Evolutionary conservation across 2,888 invertebrate genomes (phyloP).

Genomic region (Cephonodes hylas): DNA sequence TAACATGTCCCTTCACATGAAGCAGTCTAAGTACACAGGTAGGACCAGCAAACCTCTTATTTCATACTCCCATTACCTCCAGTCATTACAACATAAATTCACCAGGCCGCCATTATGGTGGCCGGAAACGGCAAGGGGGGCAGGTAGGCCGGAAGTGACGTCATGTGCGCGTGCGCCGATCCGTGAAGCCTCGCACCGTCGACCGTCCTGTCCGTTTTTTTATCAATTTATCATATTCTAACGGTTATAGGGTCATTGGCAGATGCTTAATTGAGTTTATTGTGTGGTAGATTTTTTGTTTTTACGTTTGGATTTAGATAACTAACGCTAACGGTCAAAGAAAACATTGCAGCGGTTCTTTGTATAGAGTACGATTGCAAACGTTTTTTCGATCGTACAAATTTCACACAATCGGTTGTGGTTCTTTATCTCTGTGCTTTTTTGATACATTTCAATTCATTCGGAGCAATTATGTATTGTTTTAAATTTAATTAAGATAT

Average conservation of each 20-base stretch:
- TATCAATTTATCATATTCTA: constrained; percentile 47
- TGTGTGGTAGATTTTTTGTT: constrained; percentile 4
- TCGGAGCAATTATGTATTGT: neutral
- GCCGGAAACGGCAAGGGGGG: constrained; percentile 44
- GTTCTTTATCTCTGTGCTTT: neutral
- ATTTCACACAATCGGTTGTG: neutral
- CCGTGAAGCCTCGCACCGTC: constrained; percentile 48
- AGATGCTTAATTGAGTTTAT: constrained; percentile 15
- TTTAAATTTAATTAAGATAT: too few species aligned
- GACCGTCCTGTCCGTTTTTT: constrained; percentile 34
- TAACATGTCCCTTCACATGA: neutral
- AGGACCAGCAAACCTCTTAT: neutral
- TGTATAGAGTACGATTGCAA: neutral
- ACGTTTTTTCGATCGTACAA: neutral
- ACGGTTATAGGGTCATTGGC: constrained; percentile 36
- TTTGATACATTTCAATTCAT: neutral
- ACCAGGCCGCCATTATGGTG: constrained; percentile 15
- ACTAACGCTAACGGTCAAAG: constrained; percentile 1
- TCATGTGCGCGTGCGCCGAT: constrained; percentile 53
- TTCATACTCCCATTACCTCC: neutral
- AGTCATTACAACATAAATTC: constrained; percentile 17
- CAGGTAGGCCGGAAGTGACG: constrained; percentile 51
- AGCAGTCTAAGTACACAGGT: neutral
- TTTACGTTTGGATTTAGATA: neutral
- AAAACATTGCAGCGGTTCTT: constrained; percentile 4